Evolutionary conservation across 23 tunicate genomes (phyloP).

Genomic region (Aplidium turbinatum): DNA sequence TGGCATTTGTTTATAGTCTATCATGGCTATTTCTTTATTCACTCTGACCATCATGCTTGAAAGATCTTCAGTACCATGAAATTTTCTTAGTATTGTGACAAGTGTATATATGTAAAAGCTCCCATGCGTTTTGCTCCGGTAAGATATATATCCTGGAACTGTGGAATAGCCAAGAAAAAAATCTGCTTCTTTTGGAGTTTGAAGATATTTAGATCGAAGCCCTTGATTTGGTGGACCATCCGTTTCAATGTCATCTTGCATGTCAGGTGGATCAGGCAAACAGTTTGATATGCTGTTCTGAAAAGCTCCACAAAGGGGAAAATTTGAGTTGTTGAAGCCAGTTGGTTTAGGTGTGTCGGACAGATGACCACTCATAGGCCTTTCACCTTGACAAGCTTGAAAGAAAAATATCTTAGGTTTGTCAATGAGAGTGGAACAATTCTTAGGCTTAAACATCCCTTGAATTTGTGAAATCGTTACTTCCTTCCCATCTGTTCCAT

Average conservation of each 20-base stretch:
- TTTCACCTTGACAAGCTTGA: conserved; percentile 88
- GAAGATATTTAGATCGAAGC: too few species aligned
- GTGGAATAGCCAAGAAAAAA: conserved; percentile 71
- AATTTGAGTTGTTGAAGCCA: too few species aligned
- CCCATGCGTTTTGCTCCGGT: conserved; percentile 42
- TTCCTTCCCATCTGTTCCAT: conserved; percentile 72
- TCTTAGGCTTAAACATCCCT: conserved; percentile 33
- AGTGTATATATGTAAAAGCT: conserved; percentile 51
- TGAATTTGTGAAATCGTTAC: conserved; percentile 33
- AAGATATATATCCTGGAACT: conserved; percentile 77
- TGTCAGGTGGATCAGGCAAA: too few species aligned
- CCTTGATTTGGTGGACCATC: conserved; percentile 28
- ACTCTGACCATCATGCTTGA: conserved; percentile 64
- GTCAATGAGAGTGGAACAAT: conserved; percentile 44
- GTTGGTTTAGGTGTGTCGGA: too few species aligned
- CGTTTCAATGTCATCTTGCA: conserved; percentile 22
- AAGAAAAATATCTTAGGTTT: conserved; percentile 79
- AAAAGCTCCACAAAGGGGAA: too few species aligned
- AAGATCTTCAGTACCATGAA: conserved; percentile 39
- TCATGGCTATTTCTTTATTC: conserved; percentile 50
- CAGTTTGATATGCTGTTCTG: too few species aligned
- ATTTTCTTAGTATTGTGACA: conserved; percentile 24
- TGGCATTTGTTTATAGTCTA: conserved; percentile 52
- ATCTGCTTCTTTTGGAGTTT: conserved; percentile 49
- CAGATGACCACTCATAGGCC: conserved; percentile 42